Percentiles rank a stretch among this genome's conserved stretches.
Conservation (phyloP, 2,888 invertebrate species). For the Meta bourneti region DNA sequence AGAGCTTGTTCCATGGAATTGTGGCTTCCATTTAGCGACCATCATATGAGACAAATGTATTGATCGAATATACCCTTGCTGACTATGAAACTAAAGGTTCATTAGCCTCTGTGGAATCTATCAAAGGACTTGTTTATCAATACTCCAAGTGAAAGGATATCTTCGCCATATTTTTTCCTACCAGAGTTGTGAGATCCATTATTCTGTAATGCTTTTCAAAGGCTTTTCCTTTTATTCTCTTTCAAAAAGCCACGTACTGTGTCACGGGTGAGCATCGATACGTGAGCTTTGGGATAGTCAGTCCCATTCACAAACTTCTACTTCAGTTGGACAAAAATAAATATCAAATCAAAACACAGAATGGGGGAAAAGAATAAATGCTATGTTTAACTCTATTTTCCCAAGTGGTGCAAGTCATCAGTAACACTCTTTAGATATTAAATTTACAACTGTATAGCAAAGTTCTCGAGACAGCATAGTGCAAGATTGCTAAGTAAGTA, state of each 20-base stretch:
- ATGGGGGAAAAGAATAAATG: background rate
- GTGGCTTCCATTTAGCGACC: background rate
- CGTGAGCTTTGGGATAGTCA: conserved; percentile 2
- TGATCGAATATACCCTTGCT: background rate
- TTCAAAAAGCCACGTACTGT: conserved; percentile 4
- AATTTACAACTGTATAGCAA: no score
- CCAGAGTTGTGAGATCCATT: background rate
- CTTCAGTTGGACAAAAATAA: conserved; percentile 36
- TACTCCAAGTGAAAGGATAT: background rate
- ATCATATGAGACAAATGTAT: background rate
- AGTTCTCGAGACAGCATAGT: no score
- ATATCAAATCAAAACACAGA: background rate
- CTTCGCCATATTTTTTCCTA: background rate
- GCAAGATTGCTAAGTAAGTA: no score
- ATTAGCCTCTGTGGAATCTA: background rate
- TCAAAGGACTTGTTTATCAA: background rate
- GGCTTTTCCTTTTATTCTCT: background rate
- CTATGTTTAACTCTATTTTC: background rate
- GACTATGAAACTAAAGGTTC: background rate
- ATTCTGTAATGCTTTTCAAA: background rate
- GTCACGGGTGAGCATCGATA: conserved; percentile 20
- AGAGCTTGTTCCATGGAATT: no score
- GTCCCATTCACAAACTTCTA: conserved; percentile 26
- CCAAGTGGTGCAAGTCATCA: conserved; percentile 7
- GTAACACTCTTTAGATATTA: background rate